Evolutionary conservation across 30 jellyfish, hydroid and myxozoan species (phyloP).

Genomic region (Aurelia aurita complex sp. Pacific): DNA sequence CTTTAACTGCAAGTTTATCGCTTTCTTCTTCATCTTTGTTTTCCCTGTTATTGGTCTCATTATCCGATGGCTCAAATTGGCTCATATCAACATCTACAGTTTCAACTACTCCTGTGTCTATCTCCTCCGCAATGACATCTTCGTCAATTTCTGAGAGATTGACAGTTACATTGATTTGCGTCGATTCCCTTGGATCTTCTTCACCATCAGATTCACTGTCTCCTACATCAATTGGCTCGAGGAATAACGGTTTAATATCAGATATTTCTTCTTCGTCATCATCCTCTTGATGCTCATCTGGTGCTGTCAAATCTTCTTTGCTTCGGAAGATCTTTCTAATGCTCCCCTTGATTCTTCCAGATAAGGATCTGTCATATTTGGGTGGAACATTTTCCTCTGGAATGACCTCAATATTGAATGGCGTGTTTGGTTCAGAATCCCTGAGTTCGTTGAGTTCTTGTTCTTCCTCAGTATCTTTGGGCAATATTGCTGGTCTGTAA

Average conservation of each 20-base stretch:
- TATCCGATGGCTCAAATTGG: no score
- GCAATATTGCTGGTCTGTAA: background rate
- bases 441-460: background rate
- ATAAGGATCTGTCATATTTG: background rate
- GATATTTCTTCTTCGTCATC: background rate
- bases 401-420: background rate
- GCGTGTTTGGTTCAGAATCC: background rate
- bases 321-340: conserved; percentile 9
- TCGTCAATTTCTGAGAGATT: no score
- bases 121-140: no score
- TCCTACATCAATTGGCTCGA: background rate
- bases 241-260: background rate
- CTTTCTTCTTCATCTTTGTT: background rate
- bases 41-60: no score
- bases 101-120: no score
- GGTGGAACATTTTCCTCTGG: conserved; percentile 3
- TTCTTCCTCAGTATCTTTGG: background rate
- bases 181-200: no score
- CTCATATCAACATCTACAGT: no score
- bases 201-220: no score
- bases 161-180: no score
- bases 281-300: background rate
- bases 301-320: background rate
- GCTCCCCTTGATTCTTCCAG: background rate
- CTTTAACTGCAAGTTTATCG: background rate